Base-by-base conservation (phyloP, 2,797 vertebrate genomes). In the Sebastes itinus region DNA sequence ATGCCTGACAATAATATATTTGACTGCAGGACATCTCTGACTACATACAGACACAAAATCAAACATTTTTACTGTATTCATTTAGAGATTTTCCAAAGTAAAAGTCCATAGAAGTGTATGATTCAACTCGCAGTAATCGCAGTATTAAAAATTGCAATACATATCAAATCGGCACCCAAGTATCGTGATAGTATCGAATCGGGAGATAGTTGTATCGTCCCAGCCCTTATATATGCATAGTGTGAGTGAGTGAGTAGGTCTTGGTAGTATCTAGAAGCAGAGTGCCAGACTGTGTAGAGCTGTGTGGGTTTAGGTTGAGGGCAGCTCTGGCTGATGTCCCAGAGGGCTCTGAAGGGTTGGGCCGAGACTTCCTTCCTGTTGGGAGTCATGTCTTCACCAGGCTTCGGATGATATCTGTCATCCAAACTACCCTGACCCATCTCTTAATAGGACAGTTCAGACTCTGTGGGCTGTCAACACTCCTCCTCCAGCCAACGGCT, bases 361-460 rank as follows among this genome's bases (percentile, higher is more conserved):
- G 72, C 52, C 79, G 62, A 88, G 28, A 82, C 77, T 87, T 90
- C 82, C 89, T 93, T 93, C 91, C 90, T 91, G 84, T 71, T 54
- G 84, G 46, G 81, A 82, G 86, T 81, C 68, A 22, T 81, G 82
- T 82, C 78, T 67, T 86, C 77, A 67, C 23, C 55, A 30, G 70
- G 33, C 62, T 60, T 78, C 30, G 64, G 90, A 88, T 87, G 80
- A 69, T 90, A 87, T 83, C 88, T 78, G 81, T 88, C 87, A 81
- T 87, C 80, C 62, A 56, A 83, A 86, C 58, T 66, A 56, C 52
- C 75, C 67, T 84, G 85, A 88, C 80, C 86, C 33, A 42, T 75
- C 42, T 52, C 65, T 73, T 88, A 86, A 85, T 81, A 61, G 72
- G 85, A 70, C 82, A 71, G 68, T 82, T 79, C 58, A 75, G 46